Conservation (phyloP, 2,797 vertebrate species). For the Danio jaintianensis region DNA sequence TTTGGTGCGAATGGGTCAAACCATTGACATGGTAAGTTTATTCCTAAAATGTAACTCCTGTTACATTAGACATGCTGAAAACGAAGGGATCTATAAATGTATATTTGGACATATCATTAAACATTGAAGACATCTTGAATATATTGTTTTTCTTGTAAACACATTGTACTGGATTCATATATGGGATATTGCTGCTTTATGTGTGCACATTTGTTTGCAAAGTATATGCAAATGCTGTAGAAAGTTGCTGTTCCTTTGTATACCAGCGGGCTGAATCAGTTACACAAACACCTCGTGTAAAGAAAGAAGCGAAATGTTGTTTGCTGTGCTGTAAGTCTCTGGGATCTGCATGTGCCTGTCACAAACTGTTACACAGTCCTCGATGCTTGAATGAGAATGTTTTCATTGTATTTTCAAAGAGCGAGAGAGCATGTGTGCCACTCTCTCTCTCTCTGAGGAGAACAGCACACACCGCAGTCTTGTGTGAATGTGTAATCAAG, state of each 20-base stretch:
- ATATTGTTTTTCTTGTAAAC: slow-evolving; percentile 55
- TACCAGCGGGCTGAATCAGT: slow-evolving; percentile 17
- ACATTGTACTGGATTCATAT: slow-evolving; percentile 49
- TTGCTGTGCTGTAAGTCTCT: slow-evolving; percentile 13
- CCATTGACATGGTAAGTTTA: background rate
- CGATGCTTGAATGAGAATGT: slow-evolving; percentile 29
- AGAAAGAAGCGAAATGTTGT: slow-evolving; percentile 12
- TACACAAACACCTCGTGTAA: slow-evolving; percentile 16
- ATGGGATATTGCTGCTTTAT: slow-evolving; percentile 47
- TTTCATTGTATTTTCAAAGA: slow-evolving; percentile 46
- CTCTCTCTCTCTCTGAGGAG: slow-evolving; percentile 49
- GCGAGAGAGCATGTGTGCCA: slow-evolving; percentile 40
- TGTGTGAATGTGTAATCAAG: slow-evolving; percentile 65
- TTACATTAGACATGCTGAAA: background rate
- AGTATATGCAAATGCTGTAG: slow-evolving; percentile 56
- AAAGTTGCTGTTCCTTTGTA: slow-evolving; percentile 30
- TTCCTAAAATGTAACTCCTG: background rate
- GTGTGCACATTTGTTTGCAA: slow-evolving; percentile 22
- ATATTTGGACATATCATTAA: slow-evolving; percentile 48
- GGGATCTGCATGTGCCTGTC: slow-evolving; percentile 36
- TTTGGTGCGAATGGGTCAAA: background rate
- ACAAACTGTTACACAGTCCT: slow-evolving; percentile 44
- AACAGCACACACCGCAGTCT: slow-evolving; percentile 61
- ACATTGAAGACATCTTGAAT: slow-evolving; percentile 50
- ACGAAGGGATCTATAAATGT: slow-evolving; percentile 35